phyloP scores from a whole-genome alignment of 2,797 vertebrate species.

The Coendou prehensilis region DNA sequence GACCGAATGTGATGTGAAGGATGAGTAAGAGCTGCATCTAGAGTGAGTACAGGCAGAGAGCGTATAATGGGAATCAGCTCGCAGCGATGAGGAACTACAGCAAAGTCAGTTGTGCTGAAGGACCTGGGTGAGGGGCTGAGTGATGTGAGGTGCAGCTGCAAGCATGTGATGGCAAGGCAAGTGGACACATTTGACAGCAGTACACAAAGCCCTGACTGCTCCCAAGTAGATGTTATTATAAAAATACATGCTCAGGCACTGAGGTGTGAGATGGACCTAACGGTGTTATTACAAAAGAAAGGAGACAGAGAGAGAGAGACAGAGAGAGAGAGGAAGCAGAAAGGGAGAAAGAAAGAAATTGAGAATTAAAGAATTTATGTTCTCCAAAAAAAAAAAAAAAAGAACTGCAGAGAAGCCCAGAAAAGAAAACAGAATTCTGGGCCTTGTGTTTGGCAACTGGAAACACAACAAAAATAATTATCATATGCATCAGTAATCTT shows the following conservation, averaged over 20 bases:
- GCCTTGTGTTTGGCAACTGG: not conserved
- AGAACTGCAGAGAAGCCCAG: not conserved
- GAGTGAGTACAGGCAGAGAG: not conserved
- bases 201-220: not conserved
- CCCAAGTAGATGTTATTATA: not conserved
- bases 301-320: too few relatives aligned
- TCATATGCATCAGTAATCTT: not conserved
- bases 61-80: not conserved
- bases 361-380: not conserved
- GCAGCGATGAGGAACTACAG: not conserved
- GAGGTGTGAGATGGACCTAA: not conserved
- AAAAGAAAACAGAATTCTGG: not conserved
- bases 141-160: not conserved
- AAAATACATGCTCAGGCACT: not conserved
- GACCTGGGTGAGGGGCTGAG: not conserved
- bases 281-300: not conserved
- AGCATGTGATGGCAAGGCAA: not conserved
- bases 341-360: not conserved
- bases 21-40: not conserved
- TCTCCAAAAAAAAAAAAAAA: not conserved
- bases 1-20: not conserved
- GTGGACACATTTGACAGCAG: not conserved
- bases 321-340: not conserved
- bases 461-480: not conserved
- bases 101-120: not conserved